Base-by-base conservation (phyloP, 2,113 vertebrate species). In the Elephantulus edwardii region DNA sequence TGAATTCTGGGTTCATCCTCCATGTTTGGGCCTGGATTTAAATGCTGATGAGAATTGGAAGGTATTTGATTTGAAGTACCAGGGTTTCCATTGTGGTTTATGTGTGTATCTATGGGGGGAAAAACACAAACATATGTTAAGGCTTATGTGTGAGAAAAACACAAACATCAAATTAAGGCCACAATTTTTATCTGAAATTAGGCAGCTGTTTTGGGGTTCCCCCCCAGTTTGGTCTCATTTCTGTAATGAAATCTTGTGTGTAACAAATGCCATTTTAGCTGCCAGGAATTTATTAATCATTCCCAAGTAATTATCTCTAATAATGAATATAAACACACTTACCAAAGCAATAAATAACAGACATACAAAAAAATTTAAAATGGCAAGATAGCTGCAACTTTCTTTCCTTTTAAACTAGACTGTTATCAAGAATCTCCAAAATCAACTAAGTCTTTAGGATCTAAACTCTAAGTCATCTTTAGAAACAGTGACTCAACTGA, bases 1-100 rank as follows among this genome's bases (percentile, higher is more conserved):
- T 98, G 97, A 71, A 94, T 70, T 94, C 70, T 97, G 62, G 81
- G 93, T 38, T 97, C 97, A 46, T 8, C 62, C 76, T 96, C 97
- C 94, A 93, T 4, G 77, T 98, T 95, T 97, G 98, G 96, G 97
- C 97, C 97, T 94, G 97, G 95, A 97, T 97, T 96, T 98, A 98
- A 35, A 79, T 5, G 97, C 83, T 97, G 97, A 85, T 97, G 96
- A 33, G 98, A 95, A 91, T 98, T 98, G 24, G 98, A 97, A 72
- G 98, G 98, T 54, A 98, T 97, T 94, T 98, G 98, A 93, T 98
- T 97, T 28, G 83, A 96, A 40, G 40, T 1, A 5, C 97, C 97
- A 1, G 93, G 93, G 0, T 98, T 97, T 40, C 94, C 97, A 46
- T 97, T 96, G 2, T 48, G 90, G 90, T 96, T 96, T 58, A 91